Base-by-base conservation (phyloP, 2,888 invertebrate genomes). In the Dasypogon diadema region DNA sequence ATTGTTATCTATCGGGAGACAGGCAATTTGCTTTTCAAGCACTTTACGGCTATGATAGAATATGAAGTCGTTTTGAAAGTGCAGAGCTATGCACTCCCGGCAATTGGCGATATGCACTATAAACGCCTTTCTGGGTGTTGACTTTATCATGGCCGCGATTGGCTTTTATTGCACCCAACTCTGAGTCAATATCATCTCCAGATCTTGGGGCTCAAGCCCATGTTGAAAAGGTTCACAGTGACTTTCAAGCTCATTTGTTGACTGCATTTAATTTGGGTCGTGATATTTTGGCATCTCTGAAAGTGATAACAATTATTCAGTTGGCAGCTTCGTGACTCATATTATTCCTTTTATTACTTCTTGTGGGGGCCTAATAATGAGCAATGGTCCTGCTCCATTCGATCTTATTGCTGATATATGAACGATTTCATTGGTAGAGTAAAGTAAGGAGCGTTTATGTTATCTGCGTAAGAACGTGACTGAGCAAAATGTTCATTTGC, bases 11-110 rank as follows among this genome's bases (percentile, higher is more conserved):
- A 37, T 6, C 34, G 16, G 70, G 54, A 37, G 70, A 70, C 54
- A 70, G 51, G 37, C 30, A 70, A 51, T 51, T 70, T 70, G 70
- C 70, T 54, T 70, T 54, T 54, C 70, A 70, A 54, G 54, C 34
- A 54, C 24, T 70, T 54, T 30, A 34, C 51, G 70, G 42, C 70
- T 70, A 54, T 51, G 37, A 54, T 21, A 48, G 46, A 68, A 68
- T 48, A 70, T 54, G 51, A 51, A 34, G 54, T 70, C 70, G 70
- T 37, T 54, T 51, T 21, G 70, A 70, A 42, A 65, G 70, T 54
- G 54, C 54, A 30, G 37, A 30, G 4, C 65, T 65, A 65, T 46
- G 21, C 24, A 21, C 21, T 65, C 65, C 46, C 5, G 46, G 42
- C 46, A n/a, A 46, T 21, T 5, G 70, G 21, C 54, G 5, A n/a